These are phyloP conservation scores for Rhea americana DNA, from an alignment of 2,113 vertebrate genomes.

Conservation along the genomic window DNA sequence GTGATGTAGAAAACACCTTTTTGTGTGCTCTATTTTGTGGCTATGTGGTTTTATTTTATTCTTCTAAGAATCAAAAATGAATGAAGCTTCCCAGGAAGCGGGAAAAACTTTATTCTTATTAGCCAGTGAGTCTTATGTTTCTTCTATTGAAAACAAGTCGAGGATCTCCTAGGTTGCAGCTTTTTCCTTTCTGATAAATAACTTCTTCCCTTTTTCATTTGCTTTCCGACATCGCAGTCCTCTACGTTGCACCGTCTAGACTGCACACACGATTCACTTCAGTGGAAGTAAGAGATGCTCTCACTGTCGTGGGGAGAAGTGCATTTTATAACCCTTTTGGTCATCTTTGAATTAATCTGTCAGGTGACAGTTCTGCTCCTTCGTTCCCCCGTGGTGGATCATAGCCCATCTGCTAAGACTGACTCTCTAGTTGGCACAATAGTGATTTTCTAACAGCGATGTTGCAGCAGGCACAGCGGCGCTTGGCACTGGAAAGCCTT, in stretches of 20 bases:
- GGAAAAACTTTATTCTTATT: not conserved
- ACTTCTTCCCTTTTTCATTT: not conserved
- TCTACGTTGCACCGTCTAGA: not conserved
- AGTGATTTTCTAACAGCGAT: not conserved
- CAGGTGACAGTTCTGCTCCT: not conserved
- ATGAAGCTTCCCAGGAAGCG: slow-evolving; percentile 1
- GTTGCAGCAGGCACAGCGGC: accelerated
- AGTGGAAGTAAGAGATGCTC: not conserved
- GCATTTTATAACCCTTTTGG: not conserved
- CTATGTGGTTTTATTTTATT: not conserved
- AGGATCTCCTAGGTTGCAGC: not conserved
- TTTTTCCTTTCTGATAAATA: slow-evolving; percentile 23
- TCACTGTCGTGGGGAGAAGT: not conserved
- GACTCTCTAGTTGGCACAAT: not conserved
- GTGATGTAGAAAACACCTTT: not conserved
- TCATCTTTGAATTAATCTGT: not conserved
- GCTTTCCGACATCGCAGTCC: not conserved
- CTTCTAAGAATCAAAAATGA: not conserved
- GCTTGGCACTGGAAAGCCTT: not conserved
- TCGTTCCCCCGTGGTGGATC: not conserved
- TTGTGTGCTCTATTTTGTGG: not conserved
- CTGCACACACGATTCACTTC: not conserved
- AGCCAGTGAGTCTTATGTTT: not conserved
- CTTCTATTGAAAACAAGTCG: not conserved
- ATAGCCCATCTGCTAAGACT: not conserved